A percentile compares a stretch with the other conserved stretches of the same genome.
Conservation (phyloP, 1,140 invertebrate species). For the Tetranychus cinnabarinus region DNA sequence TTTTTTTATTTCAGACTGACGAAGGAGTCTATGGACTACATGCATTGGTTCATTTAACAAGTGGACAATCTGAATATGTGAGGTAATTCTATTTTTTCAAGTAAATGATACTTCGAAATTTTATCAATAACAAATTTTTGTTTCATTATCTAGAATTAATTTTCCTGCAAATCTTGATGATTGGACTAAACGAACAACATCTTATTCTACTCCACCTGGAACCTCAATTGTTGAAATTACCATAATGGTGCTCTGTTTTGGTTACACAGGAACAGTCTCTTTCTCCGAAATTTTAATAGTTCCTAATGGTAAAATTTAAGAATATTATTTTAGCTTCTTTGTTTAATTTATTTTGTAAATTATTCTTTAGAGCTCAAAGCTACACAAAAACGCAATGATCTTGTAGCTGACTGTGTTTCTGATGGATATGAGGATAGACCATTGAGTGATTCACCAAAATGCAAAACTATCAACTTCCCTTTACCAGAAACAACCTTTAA, state of each 20-base stretch:
- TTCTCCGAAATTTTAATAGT: conserved; percentile 12
- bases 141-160: conserved; percentile 9
- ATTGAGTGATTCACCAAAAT: not conserved
- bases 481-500: not conserved
- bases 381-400: not conserved
- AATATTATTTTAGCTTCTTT: not conserved
- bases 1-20: not conserved
- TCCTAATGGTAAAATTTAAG: not conserved
- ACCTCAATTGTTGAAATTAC: conserved; percentile 9
- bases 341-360: not conserved
- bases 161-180: conserved; percentile 13
- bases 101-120: not conserved
- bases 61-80: not conserved
- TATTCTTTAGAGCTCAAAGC: not conserved
- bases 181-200: conserved; percentile 4
- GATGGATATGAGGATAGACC: not conserved
- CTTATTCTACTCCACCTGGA: conserved; percentile 1
- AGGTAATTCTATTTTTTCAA: not conserved
- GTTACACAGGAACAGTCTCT: conserved; percentile 12
- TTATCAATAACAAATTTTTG: not conserved
- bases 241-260: conserved; percentile 15
- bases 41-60: conserved; percentile 1
- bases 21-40: conserved; percentile 6
- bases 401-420: not conserved
- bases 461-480: not conserved